These are phyloP conservation scores for Toxotes chatareus DNA, from an alignment of 2,113 vertebrate species.

Conservation along the genomic window DNA sequence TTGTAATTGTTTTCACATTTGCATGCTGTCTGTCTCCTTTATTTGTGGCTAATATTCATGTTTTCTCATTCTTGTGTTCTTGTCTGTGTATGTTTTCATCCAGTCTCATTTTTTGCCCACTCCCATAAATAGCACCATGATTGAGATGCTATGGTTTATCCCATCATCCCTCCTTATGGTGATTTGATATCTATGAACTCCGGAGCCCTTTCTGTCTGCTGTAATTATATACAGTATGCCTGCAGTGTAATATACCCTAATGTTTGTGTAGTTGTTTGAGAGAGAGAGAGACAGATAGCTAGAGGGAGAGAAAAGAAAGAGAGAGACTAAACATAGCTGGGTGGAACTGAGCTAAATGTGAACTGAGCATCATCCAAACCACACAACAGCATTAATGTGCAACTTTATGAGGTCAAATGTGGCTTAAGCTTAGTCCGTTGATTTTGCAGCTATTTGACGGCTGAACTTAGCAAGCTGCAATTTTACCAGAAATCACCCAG, in stretches of 20 bases:
- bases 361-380: neutral
- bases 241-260: neutral
- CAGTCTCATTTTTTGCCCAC: neutral
- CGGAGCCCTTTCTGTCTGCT: slow-evolving; percentile 9
- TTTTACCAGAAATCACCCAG: slow-evolving; percentile 9
- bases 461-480: neutral
- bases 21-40: neutral
- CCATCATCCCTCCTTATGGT: slow-evolving; percentile 23
- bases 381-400: neutral
- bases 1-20: neutral
- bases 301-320: neutral
- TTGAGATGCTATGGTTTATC: slow-evolving; percentile 17
- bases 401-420: slow-evolving; percentile 1
- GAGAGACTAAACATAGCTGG: neutral
- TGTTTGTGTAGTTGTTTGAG: neutral
- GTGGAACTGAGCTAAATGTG: neutral
- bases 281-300: neutral
- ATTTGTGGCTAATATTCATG: neutral
- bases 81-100: neutral
- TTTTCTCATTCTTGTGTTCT: slow-evolving; percentile 10
- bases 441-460: neutral
- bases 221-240: slow-evolving; percentile 3
- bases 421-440: neutral
- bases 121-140: slow-evolving; percentile 29
- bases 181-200: slow-evolving; percentile 21